These are phyloP conservation scores for Eulemur albifrons DNA, from an alignment of 2,797 vertebrate genomes.

Conservation along the genomic window DNA sequence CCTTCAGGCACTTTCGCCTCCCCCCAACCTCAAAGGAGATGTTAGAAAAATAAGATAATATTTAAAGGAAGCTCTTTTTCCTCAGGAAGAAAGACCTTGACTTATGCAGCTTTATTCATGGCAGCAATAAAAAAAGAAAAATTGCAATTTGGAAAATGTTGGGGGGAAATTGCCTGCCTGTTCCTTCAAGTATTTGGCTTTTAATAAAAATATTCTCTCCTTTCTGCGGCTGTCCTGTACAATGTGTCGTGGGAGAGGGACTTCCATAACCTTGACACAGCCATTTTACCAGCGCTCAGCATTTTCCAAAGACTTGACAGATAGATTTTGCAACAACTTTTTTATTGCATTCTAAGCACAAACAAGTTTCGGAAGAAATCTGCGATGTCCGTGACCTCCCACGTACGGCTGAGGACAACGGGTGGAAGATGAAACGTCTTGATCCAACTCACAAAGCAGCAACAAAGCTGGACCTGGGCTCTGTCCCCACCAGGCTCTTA, in stretches of 20 bases:
- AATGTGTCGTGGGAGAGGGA: accelerated
- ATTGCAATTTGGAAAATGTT: not conserved
- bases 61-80: not conserved
- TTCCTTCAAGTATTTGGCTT: not conserved
- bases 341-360: not conserved
- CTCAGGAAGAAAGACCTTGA: not conserved
- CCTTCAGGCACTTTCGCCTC: not conserved
- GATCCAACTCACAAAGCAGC: accelerated
- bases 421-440: accelerated
- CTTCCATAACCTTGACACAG: accelerated
- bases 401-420: accelerated
- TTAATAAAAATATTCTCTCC: not conserved
- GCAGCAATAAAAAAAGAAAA: not conserved
- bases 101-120: not conserved
- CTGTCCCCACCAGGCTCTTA: accelerated
- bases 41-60: too few species aligned
- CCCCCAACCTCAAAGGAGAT: accelerated
- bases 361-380: not conserved
- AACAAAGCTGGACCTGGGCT: accelerated
- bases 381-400: not conserved
- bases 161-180: not conserved
- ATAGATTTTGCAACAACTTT: not conserved
- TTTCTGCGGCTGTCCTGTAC: not conserved
- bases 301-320: not conserved
- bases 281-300: not conserved